Evolutionary conservation across 2,888 invertebrate genomes (phyloP).

Genomic region (Netelia virgata): DNA sequence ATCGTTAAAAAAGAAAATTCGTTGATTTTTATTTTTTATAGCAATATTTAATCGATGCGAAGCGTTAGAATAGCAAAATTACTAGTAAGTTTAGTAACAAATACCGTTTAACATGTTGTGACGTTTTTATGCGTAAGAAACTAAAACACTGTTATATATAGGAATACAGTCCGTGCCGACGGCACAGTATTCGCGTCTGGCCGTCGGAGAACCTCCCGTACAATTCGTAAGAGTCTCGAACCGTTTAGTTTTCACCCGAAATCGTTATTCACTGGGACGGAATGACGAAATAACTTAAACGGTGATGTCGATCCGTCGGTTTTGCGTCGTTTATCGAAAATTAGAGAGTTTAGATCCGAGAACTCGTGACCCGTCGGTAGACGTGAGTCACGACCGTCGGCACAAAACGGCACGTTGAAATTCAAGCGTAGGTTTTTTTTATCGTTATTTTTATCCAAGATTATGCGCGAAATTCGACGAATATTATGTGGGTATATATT

Average conservation of each 20-base stretch:
- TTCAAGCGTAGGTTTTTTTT: background rate
- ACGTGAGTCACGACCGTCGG: slow-evolving; percentile 5
- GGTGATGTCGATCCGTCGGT: background rate
- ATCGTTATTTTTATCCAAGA: background rate
- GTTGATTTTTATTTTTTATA: no score
- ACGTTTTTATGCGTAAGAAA: background rate
- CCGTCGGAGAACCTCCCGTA: background rate
- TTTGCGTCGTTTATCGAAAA: background rate
- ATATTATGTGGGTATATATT: background rate
- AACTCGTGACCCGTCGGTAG: background rate
- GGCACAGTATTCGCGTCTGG: background rate
- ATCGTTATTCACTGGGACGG: background rate
- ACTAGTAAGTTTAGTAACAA: no score
- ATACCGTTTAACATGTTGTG: no score
- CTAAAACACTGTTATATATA: background rate
- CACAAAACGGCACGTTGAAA: background rate
- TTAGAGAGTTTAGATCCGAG: background rate
- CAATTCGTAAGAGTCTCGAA: background rate
- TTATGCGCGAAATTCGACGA: background rate
- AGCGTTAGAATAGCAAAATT: no score
- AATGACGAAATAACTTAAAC: background rate
- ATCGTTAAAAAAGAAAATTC: no score
- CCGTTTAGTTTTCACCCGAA: background rate
- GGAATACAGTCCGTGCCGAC: background rate
- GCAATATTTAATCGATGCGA: no score